phyloP scores from a whole-genome alignment of 2,113 vertebrate genomes.

The Microcebus lehilahytsara region DNA sequence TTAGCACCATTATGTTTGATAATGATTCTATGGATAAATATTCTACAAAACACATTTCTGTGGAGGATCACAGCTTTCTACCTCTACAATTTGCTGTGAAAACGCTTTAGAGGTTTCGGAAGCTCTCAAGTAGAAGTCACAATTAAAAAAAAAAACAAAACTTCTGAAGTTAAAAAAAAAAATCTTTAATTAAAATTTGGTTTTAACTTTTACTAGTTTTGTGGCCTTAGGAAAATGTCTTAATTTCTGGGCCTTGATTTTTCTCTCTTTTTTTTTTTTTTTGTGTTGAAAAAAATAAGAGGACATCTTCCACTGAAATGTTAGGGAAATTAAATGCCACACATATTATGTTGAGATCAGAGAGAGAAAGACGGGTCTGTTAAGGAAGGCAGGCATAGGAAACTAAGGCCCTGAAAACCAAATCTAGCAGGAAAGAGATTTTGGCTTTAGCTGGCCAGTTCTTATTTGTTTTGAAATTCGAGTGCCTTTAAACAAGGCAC shows the following conservation, averaged over 20 bases:
- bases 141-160: background rate
- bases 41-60: background rate
- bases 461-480: background rate
- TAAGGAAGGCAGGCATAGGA: rapidly evolving
- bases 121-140: background rate
- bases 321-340: background rate
- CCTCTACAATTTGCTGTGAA: background rate
- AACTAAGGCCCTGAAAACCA: background rate
- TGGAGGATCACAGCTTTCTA: background rate
- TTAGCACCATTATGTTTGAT: slow-evolving; percentile 42
- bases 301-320: background rate
- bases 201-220: background rate
- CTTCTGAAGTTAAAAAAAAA: background rate
- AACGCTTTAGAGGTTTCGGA: background rate
- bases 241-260: background rate
- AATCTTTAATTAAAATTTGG: background rate
- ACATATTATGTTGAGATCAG: background rate
- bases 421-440: background rate
- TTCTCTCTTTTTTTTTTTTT: background rate
- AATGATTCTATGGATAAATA: background rate
- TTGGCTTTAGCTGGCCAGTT: background rate
- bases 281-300: background rate
- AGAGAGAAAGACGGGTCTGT: background rate
- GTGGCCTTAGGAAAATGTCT: background rate
- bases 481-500: background rate